Conservation (phyloP, 2,113 vertebrate genomes). For the Eptesicus fuscus region DNA sequence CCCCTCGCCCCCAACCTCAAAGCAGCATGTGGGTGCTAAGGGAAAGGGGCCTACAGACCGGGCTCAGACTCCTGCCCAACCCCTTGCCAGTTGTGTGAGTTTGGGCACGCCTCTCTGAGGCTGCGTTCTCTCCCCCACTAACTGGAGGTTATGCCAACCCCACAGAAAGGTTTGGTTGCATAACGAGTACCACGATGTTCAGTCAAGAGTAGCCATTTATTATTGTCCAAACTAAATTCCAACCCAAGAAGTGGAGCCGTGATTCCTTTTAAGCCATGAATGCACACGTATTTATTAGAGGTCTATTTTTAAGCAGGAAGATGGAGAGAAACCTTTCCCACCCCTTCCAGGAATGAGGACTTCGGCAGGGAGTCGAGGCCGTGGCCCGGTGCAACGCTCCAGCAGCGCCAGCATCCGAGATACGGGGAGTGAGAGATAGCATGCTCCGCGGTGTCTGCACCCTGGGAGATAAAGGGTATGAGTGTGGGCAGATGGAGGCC, state of each 20-base stretch:
- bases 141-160: neutral
- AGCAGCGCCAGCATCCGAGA: neutral
- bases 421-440: neutral
- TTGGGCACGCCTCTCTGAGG: neutral
- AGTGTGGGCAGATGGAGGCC: neutral
- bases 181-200: accelerated
- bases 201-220: neutral
- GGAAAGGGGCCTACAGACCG: neutral
- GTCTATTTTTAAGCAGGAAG: slow-evolving; percentile 26
- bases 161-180: neutral
- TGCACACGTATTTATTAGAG: neutral
- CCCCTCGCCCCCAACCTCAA: neutral
- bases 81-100: neutral
- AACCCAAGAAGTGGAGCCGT: neutral
- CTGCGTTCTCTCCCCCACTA: neutral
- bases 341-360: neutral
- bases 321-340: neutral
- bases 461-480: slow-evolving; percentile 10
- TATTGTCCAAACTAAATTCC: neutral
- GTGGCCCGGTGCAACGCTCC: neutral
- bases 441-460: neutral
- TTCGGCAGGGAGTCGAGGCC: neutral
- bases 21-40: neutral
- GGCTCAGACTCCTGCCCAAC: neutral
- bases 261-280: neutral